Evolutionary conservation across 2,888 invertebrate genomes (phyloP), one percentile per base, ranked within the genome.

Genomic region (Drosophila mulleri): DNA sequence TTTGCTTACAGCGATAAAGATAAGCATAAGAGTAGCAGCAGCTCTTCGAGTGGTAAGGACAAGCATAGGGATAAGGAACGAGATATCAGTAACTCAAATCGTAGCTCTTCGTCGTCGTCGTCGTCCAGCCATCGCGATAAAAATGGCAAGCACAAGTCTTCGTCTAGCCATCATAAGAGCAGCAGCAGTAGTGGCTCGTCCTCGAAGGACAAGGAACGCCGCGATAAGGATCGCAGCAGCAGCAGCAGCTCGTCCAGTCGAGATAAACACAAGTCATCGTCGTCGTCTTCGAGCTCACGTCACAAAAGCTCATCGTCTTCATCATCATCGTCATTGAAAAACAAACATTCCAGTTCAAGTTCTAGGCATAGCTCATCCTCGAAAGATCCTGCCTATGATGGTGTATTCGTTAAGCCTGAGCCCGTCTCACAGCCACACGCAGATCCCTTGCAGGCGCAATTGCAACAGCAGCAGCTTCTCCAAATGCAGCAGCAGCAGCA

Each of bases 271-370:
- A 91, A 90, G 69, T 89, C 91, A 3, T 90, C 90, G 16, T 59
- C 59, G 20, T 88, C 91, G 3, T 79, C 77, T 20, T 79, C 78
- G 48, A 80, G 78, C 44, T 78, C 78, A 20, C 78, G 78, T 45
- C 89, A 83, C 59, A 83, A 83, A 72, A 71, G 87, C 73, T 89
- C 91, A 9, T 88, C 88, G 11, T 91, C 91, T 1, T 90, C 92
- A 42, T 92, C 88, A 41, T 92, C 88, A 42, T 92, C 88, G 59
- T 89, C 91, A 60, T 92, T 92, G 52, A 92, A 91, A 85, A 91
- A 91, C 71, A 93, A 93, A 91, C 93, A 93, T 93, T 93, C 93
- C 93, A 93, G 87, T 56, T 93, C 93, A 91, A 93, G 92, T 50
- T 90, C 88, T 45, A 63, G 79, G 37, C 81, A 88, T 61, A 58